Conservation (phyloP, 2,888 invertebrate genomes). For the Synanthedon formicaeformis region DNA sequence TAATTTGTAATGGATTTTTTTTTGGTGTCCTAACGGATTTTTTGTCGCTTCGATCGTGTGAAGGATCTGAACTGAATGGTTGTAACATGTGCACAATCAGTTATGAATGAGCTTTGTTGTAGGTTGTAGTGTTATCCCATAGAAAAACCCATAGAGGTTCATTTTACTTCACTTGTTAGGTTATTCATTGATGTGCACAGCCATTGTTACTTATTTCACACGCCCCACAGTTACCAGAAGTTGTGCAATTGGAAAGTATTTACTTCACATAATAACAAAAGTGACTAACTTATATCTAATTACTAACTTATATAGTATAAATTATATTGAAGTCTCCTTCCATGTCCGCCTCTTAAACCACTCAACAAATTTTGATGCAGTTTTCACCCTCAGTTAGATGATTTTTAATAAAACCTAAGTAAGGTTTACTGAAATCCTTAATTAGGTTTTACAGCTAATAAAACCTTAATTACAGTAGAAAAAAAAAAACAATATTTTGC, state of each 20-base stretch:
- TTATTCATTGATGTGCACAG: constrained; percentile 52
- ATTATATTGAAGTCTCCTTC: too few species aligned
- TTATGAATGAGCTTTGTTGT: constrained; percentile 27
- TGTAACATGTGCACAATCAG: constrained; percentile 47
- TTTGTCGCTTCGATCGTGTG: constrained; percentile 65
- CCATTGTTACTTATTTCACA: constrained; percentile 55
- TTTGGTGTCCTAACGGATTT: constrained; percentile 66
- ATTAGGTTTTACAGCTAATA: too few species aligned
- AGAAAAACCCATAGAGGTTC: constrained; percentile 9
- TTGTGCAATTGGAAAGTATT: constrained; percentile 1
- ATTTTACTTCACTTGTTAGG: constrained; percentile 25
- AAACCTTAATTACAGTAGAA: too few species aligned
- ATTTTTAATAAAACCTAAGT: too few species aligned
- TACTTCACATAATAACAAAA: too few species aligned
- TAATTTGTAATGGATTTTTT: constrained; percentile 30
- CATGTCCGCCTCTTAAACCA: too few species aligned
- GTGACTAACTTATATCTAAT: too few species aligned
- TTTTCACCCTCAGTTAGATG: too few species aligned
- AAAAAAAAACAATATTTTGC: too few species aligned
- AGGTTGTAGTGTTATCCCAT: constrained; percentile 18
- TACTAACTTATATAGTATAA: too few species aligned
- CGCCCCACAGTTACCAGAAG: constrained; percentile 18
- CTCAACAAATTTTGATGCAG: too few species aligned
- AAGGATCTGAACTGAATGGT: constrained; percentile 58
- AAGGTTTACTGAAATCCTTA: too few species aligned